Base-by-base conservation (phyloP, 2,797 vertebrate genomes). In the Anguilla obscura region DNA sequence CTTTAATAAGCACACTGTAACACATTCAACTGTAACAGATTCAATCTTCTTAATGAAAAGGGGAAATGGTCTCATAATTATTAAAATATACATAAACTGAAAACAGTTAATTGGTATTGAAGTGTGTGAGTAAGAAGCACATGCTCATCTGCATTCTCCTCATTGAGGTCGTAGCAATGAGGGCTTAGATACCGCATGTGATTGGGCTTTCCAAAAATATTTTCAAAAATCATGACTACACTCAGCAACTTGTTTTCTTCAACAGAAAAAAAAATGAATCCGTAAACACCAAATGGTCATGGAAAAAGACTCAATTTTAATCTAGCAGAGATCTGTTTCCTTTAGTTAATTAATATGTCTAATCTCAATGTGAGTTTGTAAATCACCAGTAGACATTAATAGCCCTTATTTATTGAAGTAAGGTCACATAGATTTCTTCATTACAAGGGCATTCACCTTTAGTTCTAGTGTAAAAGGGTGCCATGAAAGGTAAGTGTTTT, bases 341-440 rank as follows among this genome's bases (percentile, higher is more conserved):
- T 66, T 66, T 66, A 3, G 60, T 66, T 66, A n/a, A 66, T n/a
- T 24, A 66, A 66, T 66, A 66, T 66, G 60, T n/a, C 6, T 24
- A 66, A 24, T 24, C 60, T 66, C 60, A 66, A n/a, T 66, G 60
- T 66, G 24, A 24, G 24, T 66, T 66, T 66, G 60, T 66, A 66
- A 66, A 66, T n/a, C 60, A 66, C 24, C n/a, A 3, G 24, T 66
- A 66, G 21, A 4, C 60, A n/a, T 66, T 66, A 66, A 66, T 66
- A 24, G 24, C 21, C 8, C 3, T 6, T 66, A 66, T 66, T 66
- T 66, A n/a, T 66, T 66, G 21, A n/a, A 66, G 21, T 66, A 6
- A n/a, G 21, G 60, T 66, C 60, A 66, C 60, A n/a, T 66, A 66
- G 60, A 66, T 66, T 66, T n/a, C 60, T 66, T n/a, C 60, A 66